Evolutionary conservation across 2,797 vertebrate species (phyloP), one percentile per base, ranked within the genome.

Genomic region (Sebastes flavidus): DNA sequence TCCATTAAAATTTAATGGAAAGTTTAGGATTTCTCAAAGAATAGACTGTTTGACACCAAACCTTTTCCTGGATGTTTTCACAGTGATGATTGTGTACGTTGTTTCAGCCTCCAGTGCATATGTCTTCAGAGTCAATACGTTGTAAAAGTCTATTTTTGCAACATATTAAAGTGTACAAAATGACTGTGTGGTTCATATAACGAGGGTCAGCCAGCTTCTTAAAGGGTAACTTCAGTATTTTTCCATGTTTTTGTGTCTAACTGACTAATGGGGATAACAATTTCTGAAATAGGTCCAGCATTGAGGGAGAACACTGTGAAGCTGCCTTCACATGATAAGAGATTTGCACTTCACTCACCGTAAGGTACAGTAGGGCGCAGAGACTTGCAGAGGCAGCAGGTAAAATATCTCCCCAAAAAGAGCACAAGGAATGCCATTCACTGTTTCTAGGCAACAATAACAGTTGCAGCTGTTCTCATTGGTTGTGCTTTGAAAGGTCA

Each of bases 1-100:
- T 67, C 25, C 55, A 86, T 88, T 72, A 88, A 88, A 60, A 7
- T 76, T 88, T 81, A 10, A 80, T 76, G 69, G 20, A 74, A 85
- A 78, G 74, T 69, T 81, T 75, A 70, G 75, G 80, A 73, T 86
- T 84, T 65, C 81, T 76, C 20, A 1, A 56, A 68, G 72, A 65
- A 77, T 46, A 55, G 59, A 74, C 25, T 32, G 46, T 60, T 60
- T 56, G 46, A 66, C 24, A 52, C 59, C 1, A 3, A 16, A 2
- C 4, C 30, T 71, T 70, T 54, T 59, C 72, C 22, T 56, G 25
- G 14, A 22, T 65, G 42, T 78, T 75, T 70, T 66, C 61, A 62
- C 24, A 46, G 27, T 0, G 1, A 12, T 27, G 46, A 42, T 38
- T 16, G 8, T 69, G 30, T 67, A 49, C 0, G 2, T 1, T 27